These are phyloP conservation scores for Podilymbus podiceps DNA, from an alignment of 2,113 vertebrate genomes.

Conservation along the genomic window DNA sequence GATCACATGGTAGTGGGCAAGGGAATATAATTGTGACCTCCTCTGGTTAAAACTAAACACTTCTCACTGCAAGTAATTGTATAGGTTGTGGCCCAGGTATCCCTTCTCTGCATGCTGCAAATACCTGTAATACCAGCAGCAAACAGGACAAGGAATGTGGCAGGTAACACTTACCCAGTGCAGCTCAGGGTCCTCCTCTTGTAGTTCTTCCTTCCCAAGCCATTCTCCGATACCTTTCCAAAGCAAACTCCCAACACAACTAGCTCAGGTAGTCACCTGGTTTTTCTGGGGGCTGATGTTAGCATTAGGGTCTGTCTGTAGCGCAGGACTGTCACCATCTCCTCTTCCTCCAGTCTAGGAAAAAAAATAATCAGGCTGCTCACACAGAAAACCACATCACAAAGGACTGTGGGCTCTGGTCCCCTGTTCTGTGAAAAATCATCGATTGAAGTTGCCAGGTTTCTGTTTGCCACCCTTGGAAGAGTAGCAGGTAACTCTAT, in stretches of 20 bases:
- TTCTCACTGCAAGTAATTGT: not conserved
- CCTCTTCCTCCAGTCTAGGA: conserved; percentile 37
- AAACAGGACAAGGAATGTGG: not conserved
- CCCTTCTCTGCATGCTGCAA: not conserved
- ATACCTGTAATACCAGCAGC: not conserved
- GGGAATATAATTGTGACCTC: not conserved
- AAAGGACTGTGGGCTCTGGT: not conserved
- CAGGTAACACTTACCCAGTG: not conserved
- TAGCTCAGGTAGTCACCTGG: not conserved
- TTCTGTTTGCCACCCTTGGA: not conserved
- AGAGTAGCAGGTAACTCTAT: not conserved
- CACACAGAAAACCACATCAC: not conserved
- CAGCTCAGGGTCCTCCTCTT: not conserved
- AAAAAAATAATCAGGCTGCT: conserved; percentile 15
- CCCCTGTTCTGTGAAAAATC: not conserved
- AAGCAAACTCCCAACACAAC: not conserved
- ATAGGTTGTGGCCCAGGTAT: not conserved
- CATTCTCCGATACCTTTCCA: not conserved
- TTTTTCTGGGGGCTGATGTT: not conserved
- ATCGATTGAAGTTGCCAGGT: not conserved
- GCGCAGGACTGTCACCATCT: not conserved
- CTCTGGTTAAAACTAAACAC: not conserved
- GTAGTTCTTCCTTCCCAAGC: not conserved
- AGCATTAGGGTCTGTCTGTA: not conserved
- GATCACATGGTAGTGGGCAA: not conserved